Percentiles rank a stretch among this genome's conserved stretches.
phyloP scores from a whole-genome alignment of 2,113 vertebrate genomes.

The Carassius gibelio region DNA sequence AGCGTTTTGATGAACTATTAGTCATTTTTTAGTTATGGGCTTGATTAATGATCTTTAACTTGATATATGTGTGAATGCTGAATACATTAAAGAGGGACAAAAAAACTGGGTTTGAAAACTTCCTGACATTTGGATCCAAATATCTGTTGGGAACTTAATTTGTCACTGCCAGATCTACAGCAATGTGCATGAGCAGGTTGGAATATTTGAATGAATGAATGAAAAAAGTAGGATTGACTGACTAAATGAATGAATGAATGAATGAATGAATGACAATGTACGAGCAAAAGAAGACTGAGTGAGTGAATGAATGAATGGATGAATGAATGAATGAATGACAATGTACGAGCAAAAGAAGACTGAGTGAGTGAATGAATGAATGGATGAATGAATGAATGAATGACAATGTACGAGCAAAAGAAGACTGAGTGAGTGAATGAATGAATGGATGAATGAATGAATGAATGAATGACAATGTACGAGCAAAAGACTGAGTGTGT shows the following conservation, averaged over 20 bases:
- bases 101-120: slow-evolving; percentile 4
- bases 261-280: neutral
- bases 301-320: no score
- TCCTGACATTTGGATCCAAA: neutral
- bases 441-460: neutral
- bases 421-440: neutral
- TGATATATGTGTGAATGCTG: neutral
- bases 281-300: no score
- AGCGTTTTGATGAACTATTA: neutral
- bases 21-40: slow-evolving; percentile 3
- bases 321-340: neutral
- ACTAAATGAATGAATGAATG: neutral
- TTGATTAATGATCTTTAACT: slow-evolving; percentile 4
- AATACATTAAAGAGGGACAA: slow-evolving; percentile 10
- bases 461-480: no score
- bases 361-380: neutral
- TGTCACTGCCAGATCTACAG: neutral
- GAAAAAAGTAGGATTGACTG: neutral
- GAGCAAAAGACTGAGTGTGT: no score
- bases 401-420: neutral
- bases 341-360: neutral
- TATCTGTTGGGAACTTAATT: neutral
- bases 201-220: neutral
- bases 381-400: no score
- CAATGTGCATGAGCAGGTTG: neutral